Base-by-base conservation (phyloP, 92 coral and sea anemone genomes). In the Porites lobata region DNA sequence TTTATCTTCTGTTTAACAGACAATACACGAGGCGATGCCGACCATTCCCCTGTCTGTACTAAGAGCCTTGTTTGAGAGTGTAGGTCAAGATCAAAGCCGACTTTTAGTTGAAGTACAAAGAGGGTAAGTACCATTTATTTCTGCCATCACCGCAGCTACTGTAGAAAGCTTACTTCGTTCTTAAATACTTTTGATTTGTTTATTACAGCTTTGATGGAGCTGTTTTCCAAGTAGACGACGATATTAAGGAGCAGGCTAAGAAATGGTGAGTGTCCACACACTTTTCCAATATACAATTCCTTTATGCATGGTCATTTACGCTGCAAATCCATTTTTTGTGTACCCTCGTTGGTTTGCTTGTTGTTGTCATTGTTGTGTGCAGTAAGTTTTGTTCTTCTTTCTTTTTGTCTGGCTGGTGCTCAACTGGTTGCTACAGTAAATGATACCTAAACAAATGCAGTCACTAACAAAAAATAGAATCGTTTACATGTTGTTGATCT, bases 61-160 rank as follows among this genome's bases (percentile, higher is more conserved):
- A 18, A 80, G 98, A 85, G 98, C 98, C 20, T 88, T 95, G 10
- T 95, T 76, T 87, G 98, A 95, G 92, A 78, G 88, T 69, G 98
- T 94, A 38, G 94, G 93, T 43, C 95, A 92, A 24, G 99, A 93
- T 90, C 94, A 96, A 57, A 94, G 85, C 3, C 91, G 92, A 38
- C 79, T 97, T 14, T 76, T 97, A 78, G 98, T 91, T 54, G 98
- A 96, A 90, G 98, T 97, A 21, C 98, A 97, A 69, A 91, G 98
- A 79, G 93, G 98, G 99, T 96, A 61, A 12, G 92, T 81, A 21
- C 14, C 50, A 1, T 38, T 19, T 2, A 77, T 3, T 57, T 5
- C 15, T 10, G 61, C 4, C 15, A 38, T 38, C 47, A 38, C 47
- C 47, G 47, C 6, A 38, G 47, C 7, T 38, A 38, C 47, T 38